phyloP scores from a whole-genome alignment of 1,140 invertebrate species.

The Drosophila sulfurigaster region DNA sequence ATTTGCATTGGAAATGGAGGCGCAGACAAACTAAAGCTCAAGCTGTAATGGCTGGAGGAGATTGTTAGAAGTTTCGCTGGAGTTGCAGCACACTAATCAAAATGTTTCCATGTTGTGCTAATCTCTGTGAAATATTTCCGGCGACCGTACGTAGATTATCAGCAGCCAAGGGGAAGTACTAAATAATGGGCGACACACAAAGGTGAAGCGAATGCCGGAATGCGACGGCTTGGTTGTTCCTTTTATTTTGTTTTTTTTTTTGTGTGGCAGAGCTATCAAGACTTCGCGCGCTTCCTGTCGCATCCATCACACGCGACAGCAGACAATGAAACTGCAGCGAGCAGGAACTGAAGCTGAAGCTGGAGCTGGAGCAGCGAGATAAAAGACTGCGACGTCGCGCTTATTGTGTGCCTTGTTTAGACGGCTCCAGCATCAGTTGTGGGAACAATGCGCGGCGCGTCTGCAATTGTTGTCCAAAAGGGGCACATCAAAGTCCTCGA shows the following conservation, averaged over 20 bases:
- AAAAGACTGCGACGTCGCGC: slow-evolving; percentile 65
- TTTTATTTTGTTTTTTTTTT: slow-evolving; percentile 23
- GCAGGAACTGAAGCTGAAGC: not conserved
- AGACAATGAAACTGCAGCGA: slow-evolving; percentile 52
- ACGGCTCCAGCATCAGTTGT: slow-evolving; percentile 45
- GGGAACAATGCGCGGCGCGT: slow-evolving; percentile 48
- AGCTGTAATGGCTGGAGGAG: slow-evolving; percentile 32
- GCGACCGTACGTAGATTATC: slow-evolving; percentile 55
- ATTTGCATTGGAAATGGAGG: slow-evolving; percentile 72
- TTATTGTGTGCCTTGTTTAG: slow-evolving; percentile 76
- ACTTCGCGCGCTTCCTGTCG: slow-evolving; percentile 73
- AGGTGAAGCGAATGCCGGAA: slow-evolving; percentile 47
- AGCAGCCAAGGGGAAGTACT: slow-evolving; percentile 49
- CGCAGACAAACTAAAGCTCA: slow-evolving; percentile 18
- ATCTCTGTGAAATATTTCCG: slow-evolving; percentile 81
- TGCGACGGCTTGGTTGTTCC: slow-evolving; percentile 8
- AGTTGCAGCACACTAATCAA: slow-evolving; percentile 61
- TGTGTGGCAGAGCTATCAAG: slow-evolving; percentile 55
- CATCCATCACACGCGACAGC: slow-evolving; percentile 72
- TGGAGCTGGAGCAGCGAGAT: slow-evolving; percentile 49
- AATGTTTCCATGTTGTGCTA: slow-evolving; percentile 72
- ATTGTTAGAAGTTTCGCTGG: not conserved
- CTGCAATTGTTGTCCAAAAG: slow-evolving; percentile 45
- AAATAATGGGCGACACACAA: slow-evolving; percentile 67
- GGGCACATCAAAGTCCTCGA: slow-evolving; percentile 33